Evolutionary conservation across 1,140 invertebrate species (phyloP), one percentile per base, ranked within the genome.

Genomic region (Caenorhabditis brenneri): DNA sequence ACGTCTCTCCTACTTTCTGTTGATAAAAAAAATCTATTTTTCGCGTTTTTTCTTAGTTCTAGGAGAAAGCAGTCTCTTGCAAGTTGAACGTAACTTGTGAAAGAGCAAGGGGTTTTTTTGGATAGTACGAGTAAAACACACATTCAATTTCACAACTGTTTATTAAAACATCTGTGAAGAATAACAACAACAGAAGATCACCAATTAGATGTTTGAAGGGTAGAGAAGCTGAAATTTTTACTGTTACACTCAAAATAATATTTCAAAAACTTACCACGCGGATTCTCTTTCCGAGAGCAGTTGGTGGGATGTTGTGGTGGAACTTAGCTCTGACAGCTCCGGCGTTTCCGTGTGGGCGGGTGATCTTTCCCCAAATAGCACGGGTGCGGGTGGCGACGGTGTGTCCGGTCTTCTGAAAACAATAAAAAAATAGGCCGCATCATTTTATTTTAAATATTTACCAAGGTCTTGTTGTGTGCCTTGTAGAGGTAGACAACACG

Each of bases 301-400:
- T 94, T 58, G 96, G 95, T 48, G 97, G 97, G 86, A 99, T 93
- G 93, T 99, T 99, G 89, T 93, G 94, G 91, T 94, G 95, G 94
- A 99, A 99, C 91, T 97, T 97, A 22, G 98, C 98, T 88, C 97
- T 93, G 0, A 99, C 96, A 55, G 94, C 94, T 87, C 97, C 98
- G 88, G 94, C 95, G 91, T 95, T 97, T 86, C 98, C 98, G 92
- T 99, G 98, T n/a, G 95, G 93, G 86, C 97, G 93, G 5, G 96
- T 98, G 36, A 99, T 95, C 92, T 98, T 98, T 78, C 98, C 98
- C 97, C 97, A 99, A 91, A 99, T 98, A n/a, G 96, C 96, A 79
- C 97, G 94, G 85, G 98, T 93, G 69, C 92, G 92, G 82, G 92
- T 93, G 92, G 96, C 96, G 65, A 93, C 93, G 24, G 69, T 46